Base-by-base conservation (phyloP, 2,113 vertebrate genomes). In the Dromaius novaehollandiae region DNA sequence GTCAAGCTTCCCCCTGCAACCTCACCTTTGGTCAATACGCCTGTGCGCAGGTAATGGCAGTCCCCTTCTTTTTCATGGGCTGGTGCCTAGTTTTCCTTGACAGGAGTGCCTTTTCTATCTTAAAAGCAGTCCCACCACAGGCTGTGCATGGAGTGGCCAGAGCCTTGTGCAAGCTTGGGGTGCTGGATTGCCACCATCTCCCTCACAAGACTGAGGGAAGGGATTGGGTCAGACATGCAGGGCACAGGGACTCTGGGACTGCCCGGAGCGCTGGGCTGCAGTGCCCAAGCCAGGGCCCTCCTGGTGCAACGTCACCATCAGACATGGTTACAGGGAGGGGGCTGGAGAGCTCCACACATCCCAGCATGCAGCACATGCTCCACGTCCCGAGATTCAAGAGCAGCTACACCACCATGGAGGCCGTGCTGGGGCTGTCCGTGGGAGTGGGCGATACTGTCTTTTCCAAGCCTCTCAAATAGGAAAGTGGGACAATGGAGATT, bases 11-110 rank as follows among this genome's bases (percentile, higher is more conserved):
- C 42, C 91, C 87, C 5, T 97, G 95, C 96, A 93, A 26, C 91
- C 91, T 96, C 82, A 50, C 82, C 9, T 91, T 97, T 53, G 93
- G 48, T 17, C 96, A 97, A 4, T 32, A 95, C 0, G 87, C 96
- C 44, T 97, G 95, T 40, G 89, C 91, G 1, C 70, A 91, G 96
- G 96, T 97, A 83, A 94, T 17, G 8, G 34, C 40, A 36, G 4
- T 7, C 6, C n/a, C 28, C 50, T 63, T 7, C 60, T 71, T 32
- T 40, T 70, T 26, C 56, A 2, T 9, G 44, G 11, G 66, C n/a
- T 2, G 1, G 18, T 25, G n/a, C 6, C 36, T 50, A 8, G 3
- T 48, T 71, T 68, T 30, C 42, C 13, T 14, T 22, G 76, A 13
- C 21, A 26, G 3, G 7, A 58, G 61, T 51, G 15, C 42, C 11